phyloP scores from a whole-genome alignment of 2,888 invertebrate species.

The Folsomia candida region DNA sequence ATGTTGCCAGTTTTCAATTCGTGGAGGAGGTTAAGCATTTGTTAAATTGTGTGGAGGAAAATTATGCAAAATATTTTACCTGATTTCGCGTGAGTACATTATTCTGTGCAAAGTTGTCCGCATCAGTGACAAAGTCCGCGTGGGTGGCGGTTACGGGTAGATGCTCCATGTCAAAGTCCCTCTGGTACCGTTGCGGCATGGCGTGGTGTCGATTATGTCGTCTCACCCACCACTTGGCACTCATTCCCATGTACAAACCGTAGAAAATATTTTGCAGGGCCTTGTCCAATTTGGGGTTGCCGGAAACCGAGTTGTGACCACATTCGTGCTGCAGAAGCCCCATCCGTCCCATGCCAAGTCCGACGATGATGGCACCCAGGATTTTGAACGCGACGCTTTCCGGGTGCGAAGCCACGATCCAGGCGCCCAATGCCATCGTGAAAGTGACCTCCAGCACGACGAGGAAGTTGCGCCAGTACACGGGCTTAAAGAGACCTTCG shows the following conservation, averaged over 20 bases:
- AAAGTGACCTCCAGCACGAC: constrained; percentile 32
- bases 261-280: constrained; percentile 31
- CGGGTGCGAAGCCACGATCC: constrained; percentile 17
- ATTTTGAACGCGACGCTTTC: constrained; percentile 17
- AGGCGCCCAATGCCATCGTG: constrained; percentile 24
- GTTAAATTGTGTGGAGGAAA: too few relatives aligned
- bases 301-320: constrained; percentile 30
- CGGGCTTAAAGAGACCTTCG: constrained; percentile 29
- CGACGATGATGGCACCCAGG: constrained; percentile 24
- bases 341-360: constrained; percentile 26
- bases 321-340: constrained; percentile 28
- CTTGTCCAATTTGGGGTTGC: constrained; percentile 25
- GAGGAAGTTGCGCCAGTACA: constrained; percentile 25
- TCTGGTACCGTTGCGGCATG: constrained; percentile 32
- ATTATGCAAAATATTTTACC: too few relatives aligned
- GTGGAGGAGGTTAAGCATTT: too few relatives aligned
- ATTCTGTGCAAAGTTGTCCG: constrained; percentile 28
- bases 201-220: constrained; percentile 34
- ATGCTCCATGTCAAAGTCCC: constrained; percentile 36
- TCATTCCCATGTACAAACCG: constrained; percentile 32
- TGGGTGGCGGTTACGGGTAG: constrained; percentile 32
- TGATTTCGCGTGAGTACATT: constrained; percentile 32
- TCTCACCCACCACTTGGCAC: constrained; percentile 27
- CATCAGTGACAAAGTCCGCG: constrained; percentile 27
- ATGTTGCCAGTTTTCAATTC: too few relatives aligned